phyloP scores from a whole-genome alignment of 2,888 invertebrate species.

The Heliconius ismenius region DNA sequence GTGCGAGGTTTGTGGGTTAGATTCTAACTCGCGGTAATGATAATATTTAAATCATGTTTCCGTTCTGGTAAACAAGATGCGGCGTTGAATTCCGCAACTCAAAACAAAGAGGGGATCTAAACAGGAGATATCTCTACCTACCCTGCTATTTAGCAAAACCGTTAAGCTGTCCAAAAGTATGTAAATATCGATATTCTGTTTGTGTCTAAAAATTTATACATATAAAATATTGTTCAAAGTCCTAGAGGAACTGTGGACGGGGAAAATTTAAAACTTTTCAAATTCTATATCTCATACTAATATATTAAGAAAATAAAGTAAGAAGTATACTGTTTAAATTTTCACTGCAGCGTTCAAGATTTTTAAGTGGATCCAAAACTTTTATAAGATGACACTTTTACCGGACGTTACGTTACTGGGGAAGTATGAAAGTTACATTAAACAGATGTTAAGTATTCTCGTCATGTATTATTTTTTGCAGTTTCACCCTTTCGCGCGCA shows the following conservation, averaged over 20 bases:
- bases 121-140: no score
- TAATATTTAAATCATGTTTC: background rate
- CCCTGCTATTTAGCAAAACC: no score
- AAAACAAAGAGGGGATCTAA: no score
- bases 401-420: conserved; percentile 8
- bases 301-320: conserved; percentile 16
- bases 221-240: background rate
- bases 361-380: conserved; percentile 25
- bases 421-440: conserved; percentile 7
- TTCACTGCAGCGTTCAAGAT: conserved; percentile 24
- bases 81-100: background rate
- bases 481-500: background rate
- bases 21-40: background rate
- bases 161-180: no score
- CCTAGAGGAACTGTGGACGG: background rate
- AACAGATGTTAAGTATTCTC: conserved; percentile 7
- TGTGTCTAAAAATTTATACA: background rate
- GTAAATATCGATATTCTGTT: no score
- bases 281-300: conserved; percentile 6
- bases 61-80: no score
- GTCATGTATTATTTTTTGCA: background rate
- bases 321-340: conserved; percentile 19
- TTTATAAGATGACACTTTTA: conserved; percentile 19
- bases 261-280: background rate
- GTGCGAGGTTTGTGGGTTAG: background rate